Conservation (phyloP, 2,113 vertebrate species). For the Anhinga anhinga region DNA sequence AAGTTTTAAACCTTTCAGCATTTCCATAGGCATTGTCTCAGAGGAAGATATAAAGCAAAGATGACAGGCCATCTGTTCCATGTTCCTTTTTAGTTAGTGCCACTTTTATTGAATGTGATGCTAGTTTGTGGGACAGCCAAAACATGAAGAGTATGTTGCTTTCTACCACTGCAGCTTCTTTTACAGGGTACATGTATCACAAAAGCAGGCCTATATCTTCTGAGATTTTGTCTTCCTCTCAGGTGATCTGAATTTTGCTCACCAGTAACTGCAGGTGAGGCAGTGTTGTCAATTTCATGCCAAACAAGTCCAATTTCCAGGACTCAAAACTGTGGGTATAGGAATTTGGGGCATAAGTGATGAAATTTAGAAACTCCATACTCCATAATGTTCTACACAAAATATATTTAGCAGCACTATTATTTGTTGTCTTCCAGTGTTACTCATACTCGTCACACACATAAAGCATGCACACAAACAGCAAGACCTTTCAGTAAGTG, state of each 20-base stretch:
- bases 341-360: background rate
- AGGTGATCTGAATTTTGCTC: background rate
- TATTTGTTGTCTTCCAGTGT: background rate
- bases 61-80: background rate
- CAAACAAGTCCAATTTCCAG: background rate
- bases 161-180: background rate
- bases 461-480: background rate
- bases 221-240: background rate
- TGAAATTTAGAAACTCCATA: background rate
- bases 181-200: rapidly evolving
- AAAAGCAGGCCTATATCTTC: background rate
- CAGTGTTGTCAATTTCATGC: background rate
- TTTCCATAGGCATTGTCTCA: background rate
- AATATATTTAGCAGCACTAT: background rate
- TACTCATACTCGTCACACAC: background rate
- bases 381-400: background rate
- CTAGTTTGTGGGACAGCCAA: background rate
- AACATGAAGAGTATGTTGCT: background rate
- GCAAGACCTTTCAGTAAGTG: background rate
- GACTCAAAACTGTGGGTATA: background rate
- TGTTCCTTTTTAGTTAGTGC: background rate
- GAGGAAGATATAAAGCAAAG: background rate
- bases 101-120: background rate
- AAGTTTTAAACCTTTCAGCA: background rate
- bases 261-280: background rate